Conservation (phyloP, 53 echinoderm and acorn worm genomes). For the Patiria pectinifera region DNA sequence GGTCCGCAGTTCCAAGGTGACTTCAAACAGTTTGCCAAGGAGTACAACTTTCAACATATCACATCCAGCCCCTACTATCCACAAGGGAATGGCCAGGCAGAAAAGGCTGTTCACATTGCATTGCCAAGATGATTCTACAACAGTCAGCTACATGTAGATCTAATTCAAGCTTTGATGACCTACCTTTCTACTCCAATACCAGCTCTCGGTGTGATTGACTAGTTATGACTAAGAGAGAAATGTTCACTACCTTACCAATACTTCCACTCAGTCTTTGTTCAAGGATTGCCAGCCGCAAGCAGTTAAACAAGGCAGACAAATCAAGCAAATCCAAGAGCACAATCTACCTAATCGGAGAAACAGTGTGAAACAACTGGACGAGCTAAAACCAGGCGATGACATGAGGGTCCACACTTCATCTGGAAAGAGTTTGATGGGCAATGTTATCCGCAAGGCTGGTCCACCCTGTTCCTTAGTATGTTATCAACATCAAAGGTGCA, state of each 20-base stretch:
- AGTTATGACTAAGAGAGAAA: slow-evolving; percentile 12
- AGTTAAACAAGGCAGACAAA: too few relatives aligned
- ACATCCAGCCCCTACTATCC: not conserved
- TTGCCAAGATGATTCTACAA: slow-evolving; percentile 25
- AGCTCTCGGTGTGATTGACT: not conserved
- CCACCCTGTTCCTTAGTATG: too few relatives aligned
- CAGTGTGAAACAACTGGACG: slow-evolving; percentile 16
- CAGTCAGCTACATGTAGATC: slow-evolving; percentile 33
- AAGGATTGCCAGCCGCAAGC: not conserved
- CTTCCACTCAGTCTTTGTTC: not conserved
- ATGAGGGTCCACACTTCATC: not conserved
- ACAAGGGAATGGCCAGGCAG: not conserved
- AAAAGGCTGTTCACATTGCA: slow-evolving; percentile 41
- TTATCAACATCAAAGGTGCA: not conserved
- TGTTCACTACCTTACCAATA: not conserved
- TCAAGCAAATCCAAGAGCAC: not conserved
- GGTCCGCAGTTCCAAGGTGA: not conserved
- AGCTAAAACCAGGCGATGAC: slow-evolving; percentile 28
- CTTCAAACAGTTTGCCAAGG: not conserved
- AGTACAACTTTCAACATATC: slow-evolving; percentile 42
- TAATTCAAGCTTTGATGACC: slow-evolving; percentile 30
- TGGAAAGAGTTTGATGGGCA: not conserved
- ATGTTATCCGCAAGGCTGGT: not conserved
- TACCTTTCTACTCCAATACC: slow-evolving; percentile 30
- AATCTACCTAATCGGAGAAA: slow-evolving; percentile 6